Evolutionary conservation across 2,113 vertebrate species (phyloP), one percentile per base, ranked within the genome.

Genomic region (Naja naja): DNA sequence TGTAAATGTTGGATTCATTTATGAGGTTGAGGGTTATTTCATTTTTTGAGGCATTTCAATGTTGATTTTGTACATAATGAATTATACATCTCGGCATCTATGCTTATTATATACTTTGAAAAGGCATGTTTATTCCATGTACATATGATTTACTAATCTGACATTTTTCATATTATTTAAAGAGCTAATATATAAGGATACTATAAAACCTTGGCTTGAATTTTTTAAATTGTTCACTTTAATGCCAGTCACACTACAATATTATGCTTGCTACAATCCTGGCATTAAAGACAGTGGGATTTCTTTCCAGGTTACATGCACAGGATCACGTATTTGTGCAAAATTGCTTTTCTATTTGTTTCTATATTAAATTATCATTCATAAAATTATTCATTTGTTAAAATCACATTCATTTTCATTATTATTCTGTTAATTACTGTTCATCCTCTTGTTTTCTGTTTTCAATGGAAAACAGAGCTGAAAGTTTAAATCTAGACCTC

Each of bases 361-460:
- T 54, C 27, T 9, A 1, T 45, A 85, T 85, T 91, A 91, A 91
- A 27, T 27, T 12, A 16, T 91, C 74, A 56, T 43, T 85, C 34
- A 85, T 54, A 45, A 27, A 55, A 52, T 91, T 18, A 85, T 91
- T 85, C 52, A 12, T 91, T 91, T n/a, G n/a, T 43, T 91, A 56
- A 91, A 91, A 85, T 55, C 16, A 91, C 45, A 85, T 45, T 85
- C 52, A 52, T 56, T 85, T 91, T 91, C 23, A 55, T 91, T 91
- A 55, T 85, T 55, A 85, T 91, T 91, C 43, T 53, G 25, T 85
- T 56, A 53, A 53, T 91, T 55, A 53, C 55, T 85, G 39, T 52
- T 30, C 69, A 90, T 81, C 23, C 53, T 39, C 34, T n/a, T 90
- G 45, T 49, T 90, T 74, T n/a, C 4, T 54, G 20, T 20, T 34